Evolutionary conservation across 2,888 invertebrate species (phyloP).

Genomic region (Lysandra bellargus): DNA sequence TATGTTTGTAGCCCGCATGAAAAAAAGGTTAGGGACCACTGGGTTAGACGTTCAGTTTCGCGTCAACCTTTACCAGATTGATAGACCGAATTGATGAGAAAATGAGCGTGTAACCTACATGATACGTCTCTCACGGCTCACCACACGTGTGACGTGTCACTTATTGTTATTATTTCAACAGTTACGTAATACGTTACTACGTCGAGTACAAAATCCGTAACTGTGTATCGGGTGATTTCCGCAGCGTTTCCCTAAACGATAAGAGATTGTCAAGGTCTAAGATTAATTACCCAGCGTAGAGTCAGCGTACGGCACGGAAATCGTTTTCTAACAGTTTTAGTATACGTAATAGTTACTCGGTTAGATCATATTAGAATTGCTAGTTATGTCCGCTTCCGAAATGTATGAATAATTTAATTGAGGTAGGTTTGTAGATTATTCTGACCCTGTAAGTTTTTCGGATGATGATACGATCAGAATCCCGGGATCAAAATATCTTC

Average conservation of each 20-base stretch:
- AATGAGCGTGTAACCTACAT: too few species aligned
- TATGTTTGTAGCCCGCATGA: too few species aligned
- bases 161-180: neutral
- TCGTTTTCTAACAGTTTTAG: constrained; percentile 45
- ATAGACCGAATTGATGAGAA: too few species aligned
- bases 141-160: neutral
- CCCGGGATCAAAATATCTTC: too few species aligned
- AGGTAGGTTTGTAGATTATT: neutral
- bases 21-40: too few species aligned
- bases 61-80: too few species aligned
- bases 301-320: constrained; percentile 48
- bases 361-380: constrained; percentile 22
- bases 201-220: constrained; percentile 35
- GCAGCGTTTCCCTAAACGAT: constrained; percentile 50
- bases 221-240: constrained; percentile 46
- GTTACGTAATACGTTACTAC: neutral
- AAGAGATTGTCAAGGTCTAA: constrained; percentile 51
- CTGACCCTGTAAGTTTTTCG: neutral
- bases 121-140: neutral
- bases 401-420: neutral
- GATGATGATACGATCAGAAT: too few species aligned
- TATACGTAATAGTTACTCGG: constrained; percentile 34
- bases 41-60: too few species aligned
- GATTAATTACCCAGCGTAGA: constrained; percentile 48
- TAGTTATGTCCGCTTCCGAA: constrained; percentile 31